phyloP scores from a whole-genome alignment of 2,113 vertebrate species.

The Aptenodytes patagonicus region DNA sequence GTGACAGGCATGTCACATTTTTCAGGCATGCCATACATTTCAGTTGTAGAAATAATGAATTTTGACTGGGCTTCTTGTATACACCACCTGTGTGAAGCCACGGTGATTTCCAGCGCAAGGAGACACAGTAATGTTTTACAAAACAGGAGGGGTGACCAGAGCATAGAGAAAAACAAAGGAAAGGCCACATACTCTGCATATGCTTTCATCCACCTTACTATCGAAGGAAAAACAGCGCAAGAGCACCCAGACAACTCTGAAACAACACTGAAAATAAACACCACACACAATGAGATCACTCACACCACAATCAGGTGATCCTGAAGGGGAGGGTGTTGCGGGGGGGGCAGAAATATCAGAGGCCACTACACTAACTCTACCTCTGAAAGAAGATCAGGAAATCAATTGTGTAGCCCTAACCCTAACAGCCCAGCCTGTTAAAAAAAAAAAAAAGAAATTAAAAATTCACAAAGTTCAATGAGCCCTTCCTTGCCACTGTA shows the following conservation, averaged over 20 bases:
- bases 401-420: background rate
- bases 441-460: background rate
- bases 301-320: accelerated
- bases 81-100: background rate
- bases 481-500: background rate
- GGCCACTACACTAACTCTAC: background rate
- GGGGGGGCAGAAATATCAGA: background rate
- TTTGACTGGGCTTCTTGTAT: background rate
- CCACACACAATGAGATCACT: background rate
- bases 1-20: background rate
- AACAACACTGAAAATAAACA: background rate
- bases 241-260: background rate
- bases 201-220: background rate
- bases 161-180: background rate
- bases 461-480: background rate
- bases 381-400: background rate
- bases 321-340: background rate
- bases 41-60: background rate
- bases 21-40: background rate
- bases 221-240: background rate
- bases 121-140: background rate
- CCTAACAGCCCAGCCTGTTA: background rate
- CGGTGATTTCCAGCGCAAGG: background rate
- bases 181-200: background rate
- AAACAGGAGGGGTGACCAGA: background rate